Evolutionary conservation across 92 coral and sea anemone species (phyloP), one percentile per base, ranked within the genome.

Genomic region (Isaurus tuberculatus): DNA sequence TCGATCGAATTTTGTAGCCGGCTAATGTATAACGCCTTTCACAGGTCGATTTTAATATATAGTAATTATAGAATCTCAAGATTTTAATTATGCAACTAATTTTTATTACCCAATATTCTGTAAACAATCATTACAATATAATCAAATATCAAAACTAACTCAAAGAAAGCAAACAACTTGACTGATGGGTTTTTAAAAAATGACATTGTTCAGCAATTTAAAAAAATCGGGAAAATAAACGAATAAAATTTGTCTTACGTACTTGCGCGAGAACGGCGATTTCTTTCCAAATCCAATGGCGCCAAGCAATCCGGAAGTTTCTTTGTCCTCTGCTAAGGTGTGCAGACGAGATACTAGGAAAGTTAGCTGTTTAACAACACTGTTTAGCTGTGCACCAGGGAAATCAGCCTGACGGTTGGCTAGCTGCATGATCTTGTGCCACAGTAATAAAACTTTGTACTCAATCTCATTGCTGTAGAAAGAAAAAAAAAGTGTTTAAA

Each of bases 241-340:
- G 33, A 28, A 26, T 0, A 13, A 25, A 2, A 20, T 53, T 16
- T 53, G n/a, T n/a, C n/a, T n/a, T n/a, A 15, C 98, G 34, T 77
- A 97, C 99, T 91, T 92, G 20, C 85, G 86, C 55, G 93, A 83
- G 3, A 89, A 91, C 20, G 91, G 82, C 19, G 99, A 97, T 79
- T 97, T 97, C 88, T 86, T 94, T 68, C 99, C 99, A 60, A 89
- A 88, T 0, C 99, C 99, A 74, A 97, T 97, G 44, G 98, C 99
- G n/a, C 98, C 98, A 27, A 97, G 83, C 16, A 97, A 83, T 49
- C 99, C 99, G 67, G 99, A 89, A 4, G 95, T 91, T 3, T 92
- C 96, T 66, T 94, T 92, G 83, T 97, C 99, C 72, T 94, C 98
- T 53, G 98, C 97, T 72, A 88, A 75, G 57, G 90, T 92, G 79